These are phyloP conservation scores for Crioceris asparagi DNA, from an alignment of 2,888 invertebrate genomes.

Conservation along the genomic window DNA sequence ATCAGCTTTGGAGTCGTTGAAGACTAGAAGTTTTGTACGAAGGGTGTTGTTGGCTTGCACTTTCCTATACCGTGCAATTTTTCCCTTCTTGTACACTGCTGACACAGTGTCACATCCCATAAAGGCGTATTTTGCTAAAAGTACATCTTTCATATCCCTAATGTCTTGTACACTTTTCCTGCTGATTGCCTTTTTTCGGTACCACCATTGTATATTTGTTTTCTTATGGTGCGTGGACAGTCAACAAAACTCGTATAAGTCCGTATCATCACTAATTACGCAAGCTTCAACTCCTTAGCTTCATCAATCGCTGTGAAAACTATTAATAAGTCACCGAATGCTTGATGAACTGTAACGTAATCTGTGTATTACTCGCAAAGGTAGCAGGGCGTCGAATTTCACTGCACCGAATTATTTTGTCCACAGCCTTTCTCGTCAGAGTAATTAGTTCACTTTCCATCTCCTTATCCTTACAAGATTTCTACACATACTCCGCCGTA, in stretches of 20 bases:
- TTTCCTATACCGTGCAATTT: conserved; percentile 9
- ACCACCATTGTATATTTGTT: conserved; percentile 5
- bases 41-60: conserved; percentile 8
- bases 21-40: conserved; percentile 8
- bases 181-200: conserved; percentile 4
- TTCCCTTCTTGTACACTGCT: conserved; percentile 8
- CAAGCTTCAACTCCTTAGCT: conserved; percentile 8
- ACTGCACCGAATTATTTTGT: too few relatives aligned
- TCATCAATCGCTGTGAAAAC: conserved; percentile 9
- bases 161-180: conserved; percentile 6
- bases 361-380: too few relatives aligned
- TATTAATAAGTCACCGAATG: conserved; percentile 7
- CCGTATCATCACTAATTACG: conserved; percentile 8
- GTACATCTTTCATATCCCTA: conserved; percentile 8
- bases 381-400: too few relatives aligned
- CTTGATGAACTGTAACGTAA: conserved; percentile 6
- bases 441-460: too few relatives aligned
- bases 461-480: too few relatives aligned
- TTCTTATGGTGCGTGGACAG: conserved; percentile 9
- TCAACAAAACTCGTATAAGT: conserved; percentile 10
- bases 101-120: conserved; percentile 8
- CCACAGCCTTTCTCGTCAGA: too few relatives aligned
- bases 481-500: too few relatives aligned
- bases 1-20: conserved; percentile 8
- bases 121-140: conserved; percentile 7